Base-by-base conservation (phyloP, 2,797 vertebrate genomes). In the Coccyzus lansbergi region DNA sequence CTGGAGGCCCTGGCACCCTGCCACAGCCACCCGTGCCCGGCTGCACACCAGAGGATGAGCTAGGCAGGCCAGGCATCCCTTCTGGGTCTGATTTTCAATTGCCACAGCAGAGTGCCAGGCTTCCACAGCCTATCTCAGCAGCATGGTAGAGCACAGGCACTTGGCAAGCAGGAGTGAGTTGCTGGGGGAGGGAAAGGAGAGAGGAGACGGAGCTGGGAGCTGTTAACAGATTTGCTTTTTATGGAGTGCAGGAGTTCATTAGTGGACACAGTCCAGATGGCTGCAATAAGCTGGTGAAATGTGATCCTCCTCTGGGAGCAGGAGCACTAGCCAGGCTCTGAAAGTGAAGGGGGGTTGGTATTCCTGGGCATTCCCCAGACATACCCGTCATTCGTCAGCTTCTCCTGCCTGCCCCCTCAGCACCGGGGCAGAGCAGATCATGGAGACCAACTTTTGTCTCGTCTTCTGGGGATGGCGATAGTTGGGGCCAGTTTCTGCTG, bases 241-340 rank as follows among this genome's bases (percentile, higher is more conserved):
- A 97, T 97, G 96, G 96, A 97, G 96, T 97, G 97, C 85, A 15
- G 96, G 96, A 97, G 95, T 97, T 98, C 97, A 97, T 98, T 97
- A 97, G 95, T 97, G 96, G 97, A 97, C 94, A 96, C 92, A 96
- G 94, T 97, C 97, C 97, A 96, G 96, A 97, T 97, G 95, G 96
- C 97, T 95, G 96, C 93, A 97, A 95, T 96, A 97, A 97, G 95
- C 95, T 96, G 88, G 94, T 97, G 97, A 97, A 97, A 97, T 91
- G 90, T 92, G 96, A 97, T 96, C 94, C 95, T 96, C 96, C 95
- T 80, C n/a, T 2, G 55, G 95, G 97, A 96, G 92, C 85, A 2
- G 56, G 74, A 96, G 88, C 4, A 1, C 82, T 95, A 78, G 92
- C 58, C n/a, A 83, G 89, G 82, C 92, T 86, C 34, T 12, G 4